Conservation (phyloP, 2,888 invertebrate species). For the Luperina nickerlii region DNA sequence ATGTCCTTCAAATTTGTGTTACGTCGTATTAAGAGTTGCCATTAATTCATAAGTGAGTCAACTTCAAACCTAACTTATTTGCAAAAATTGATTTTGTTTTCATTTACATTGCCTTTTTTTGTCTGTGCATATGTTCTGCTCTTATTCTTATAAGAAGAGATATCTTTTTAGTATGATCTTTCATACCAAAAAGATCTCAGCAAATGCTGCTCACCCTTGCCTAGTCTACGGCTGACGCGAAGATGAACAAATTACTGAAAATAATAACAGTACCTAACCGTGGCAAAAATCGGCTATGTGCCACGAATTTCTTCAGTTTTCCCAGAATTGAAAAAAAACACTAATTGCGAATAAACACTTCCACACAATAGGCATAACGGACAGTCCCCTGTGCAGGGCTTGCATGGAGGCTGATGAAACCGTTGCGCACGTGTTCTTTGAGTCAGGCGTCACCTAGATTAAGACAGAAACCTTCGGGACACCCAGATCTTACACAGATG, state of each 20-base stretch:
- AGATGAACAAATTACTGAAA: neutral
- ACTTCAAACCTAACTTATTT: neutral
- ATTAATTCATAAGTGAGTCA: neutral
- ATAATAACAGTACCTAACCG: neutral
- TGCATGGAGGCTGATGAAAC: no score
- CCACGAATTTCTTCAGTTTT: neutral
- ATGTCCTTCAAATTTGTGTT: neutral
- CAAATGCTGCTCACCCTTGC: neutral
- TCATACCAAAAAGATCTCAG: neutral
- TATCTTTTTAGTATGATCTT: no score
- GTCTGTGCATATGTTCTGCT: neutral
- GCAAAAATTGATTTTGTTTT: no score
- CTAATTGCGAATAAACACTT: neutral
- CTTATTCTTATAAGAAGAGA: neutral
- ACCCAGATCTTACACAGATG: no score
- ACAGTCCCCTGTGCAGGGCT: no score
- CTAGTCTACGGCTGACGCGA: slow-evolving; percentile 7
- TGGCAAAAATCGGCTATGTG: neutral
- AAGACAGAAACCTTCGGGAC: no score
- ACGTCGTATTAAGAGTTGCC: neutral
- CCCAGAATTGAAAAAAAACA: neutral
- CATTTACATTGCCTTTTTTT: no score
- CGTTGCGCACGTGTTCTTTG: no score
- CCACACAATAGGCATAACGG: no score
- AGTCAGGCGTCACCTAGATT: no score